Evolutionary conservation across 2,888 invertebrate genomes (phyloP).

Genomic region (Archaeoteleia sp.): DNA sequence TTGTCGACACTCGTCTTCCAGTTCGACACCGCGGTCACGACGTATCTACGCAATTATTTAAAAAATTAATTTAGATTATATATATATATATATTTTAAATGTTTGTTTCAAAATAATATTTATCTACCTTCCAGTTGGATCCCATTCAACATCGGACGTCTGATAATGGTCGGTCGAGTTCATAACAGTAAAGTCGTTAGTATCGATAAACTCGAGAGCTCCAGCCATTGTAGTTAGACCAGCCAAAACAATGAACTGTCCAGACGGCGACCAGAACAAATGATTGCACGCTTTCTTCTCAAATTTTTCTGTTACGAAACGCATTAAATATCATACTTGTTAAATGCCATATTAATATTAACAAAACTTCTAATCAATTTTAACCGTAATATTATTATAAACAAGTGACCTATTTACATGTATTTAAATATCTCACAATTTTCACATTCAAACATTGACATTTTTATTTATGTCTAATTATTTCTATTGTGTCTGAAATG

Average conservation of each 20-base stretch:
- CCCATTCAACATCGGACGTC: conserved; percentile 98
- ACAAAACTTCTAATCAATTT: no score
- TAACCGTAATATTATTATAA: no score
- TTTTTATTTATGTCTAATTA: no score
- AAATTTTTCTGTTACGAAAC: conserved; percentile 76
- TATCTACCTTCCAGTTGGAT: conserved; percentile 91
- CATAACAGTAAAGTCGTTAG: conserved; percentile 96
- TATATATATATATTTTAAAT: no score
- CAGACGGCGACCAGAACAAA: conserved; percentile 96
- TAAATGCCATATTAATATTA: no score
- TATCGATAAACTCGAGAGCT: conserved; percentile 95
- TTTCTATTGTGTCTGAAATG: no score
- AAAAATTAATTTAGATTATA: conserved; percentile 1
- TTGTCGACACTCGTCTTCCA: conserved; percentile 95
- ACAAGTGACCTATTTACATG: no score
- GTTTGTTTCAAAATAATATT: neutral
- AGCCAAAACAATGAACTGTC: conserved; percentile 96
- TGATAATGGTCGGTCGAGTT: conserved; percentile 95
- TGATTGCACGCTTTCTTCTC: conserved; percentile 94
- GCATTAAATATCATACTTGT: no score
- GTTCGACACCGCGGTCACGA: conserved; percentile 94
- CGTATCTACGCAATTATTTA: conserved; percentile 78
- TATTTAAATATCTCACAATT: no score
- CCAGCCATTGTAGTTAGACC: conserved; percentile 90
- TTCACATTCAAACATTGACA: no score